These are phyloP conservation scores for Columba guinea DNA, from an alignment of 2,797 vertebrate genomes.

Conservation along the genomic window DNA sequence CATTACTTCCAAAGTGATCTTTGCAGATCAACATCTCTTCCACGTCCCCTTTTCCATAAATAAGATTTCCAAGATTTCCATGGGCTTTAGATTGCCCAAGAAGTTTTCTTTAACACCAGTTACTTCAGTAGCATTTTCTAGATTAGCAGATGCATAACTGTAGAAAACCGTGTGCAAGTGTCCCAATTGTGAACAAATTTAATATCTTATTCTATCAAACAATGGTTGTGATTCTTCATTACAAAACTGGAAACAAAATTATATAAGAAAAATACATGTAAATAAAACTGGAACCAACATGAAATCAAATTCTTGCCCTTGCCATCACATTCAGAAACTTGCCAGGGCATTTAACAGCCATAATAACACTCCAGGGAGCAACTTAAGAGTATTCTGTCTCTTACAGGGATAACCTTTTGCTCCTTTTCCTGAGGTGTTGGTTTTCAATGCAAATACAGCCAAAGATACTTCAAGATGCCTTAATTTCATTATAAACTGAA, in stretches of 20 bases:
- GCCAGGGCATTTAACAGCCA: neutral
- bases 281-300: neutral
- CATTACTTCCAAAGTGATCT: neutral
- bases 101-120: neutral
- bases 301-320: neutral
- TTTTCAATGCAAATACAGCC: neutral
- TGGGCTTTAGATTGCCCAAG: neutral
- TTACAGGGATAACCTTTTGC: too few species aligned
- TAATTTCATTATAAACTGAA: neutral
- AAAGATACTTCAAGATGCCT: neutral
- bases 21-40: neutral
- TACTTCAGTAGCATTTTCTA: neutral
- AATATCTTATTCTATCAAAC: neutral
- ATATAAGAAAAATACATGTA: neutral
- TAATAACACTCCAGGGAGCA: neutral
- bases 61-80: neutral
- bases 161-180: neutral
- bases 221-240: neutral
- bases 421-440: neutral
- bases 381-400: neutral
- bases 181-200: neutral
- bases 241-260: neutral
- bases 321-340: neutral
- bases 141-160: neutral
- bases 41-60: rapidly evolving